Evolutionary conservation across 2,888 invertebrate species (phyloP).

Genomic region (Euzophera pinguis): DNA sequence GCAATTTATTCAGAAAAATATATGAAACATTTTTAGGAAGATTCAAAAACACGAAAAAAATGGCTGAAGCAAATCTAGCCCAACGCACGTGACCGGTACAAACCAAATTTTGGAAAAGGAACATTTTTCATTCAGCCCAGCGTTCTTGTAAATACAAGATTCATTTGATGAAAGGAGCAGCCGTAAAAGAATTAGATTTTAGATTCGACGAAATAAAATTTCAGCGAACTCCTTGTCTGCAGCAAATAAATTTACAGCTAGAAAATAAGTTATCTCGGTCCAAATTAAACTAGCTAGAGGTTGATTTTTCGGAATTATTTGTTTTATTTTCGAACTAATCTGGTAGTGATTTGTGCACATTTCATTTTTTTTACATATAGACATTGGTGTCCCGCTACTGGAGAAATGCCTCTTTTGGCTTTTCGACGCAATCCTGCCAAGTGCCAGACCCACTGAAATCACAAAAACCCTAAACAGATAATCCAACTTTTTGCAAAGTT

Average conservation of each 20-base stretch:
- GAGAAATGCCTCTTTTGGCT: too few species aligned
- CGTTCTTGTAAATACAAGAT: conserved; percentile 61
- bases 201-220: conserved; percentile 61
- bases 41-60: background rate
- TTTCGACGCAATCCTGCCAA: too few species aligned
- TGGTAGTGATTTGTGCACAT: too few species aligned
- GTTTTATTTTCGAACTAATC: too few species aligned
- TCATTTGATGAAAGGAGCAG: conserved; percentile 70
- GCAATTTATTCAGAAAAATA: background rate
- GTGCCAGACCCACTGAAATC: too few species aligned
- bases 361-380: too few species aligned
- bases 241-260: conserved; percentile 55
- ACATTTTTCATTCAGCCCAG: conserved; percentile 22
- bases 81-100: background rate
- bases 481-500: too few species aligned
- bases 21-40: background rate
- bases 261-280: conserved; percentile 27
- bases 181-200: conserved; percentile 70
- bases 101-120: background rate
- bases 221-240: conserved; percentile 50
- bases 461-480: too few species aligned
- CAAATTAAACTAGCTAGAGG: conserved; percentile 5
- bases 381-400: too few species aligned
- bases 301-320: too few species aligned
- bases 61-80: background rate